These are phyloP conservation scores for Chironomus tentans DNA, from an alignment of 2,888 invertebrate species.

Conservation along the genomic window DNA sequence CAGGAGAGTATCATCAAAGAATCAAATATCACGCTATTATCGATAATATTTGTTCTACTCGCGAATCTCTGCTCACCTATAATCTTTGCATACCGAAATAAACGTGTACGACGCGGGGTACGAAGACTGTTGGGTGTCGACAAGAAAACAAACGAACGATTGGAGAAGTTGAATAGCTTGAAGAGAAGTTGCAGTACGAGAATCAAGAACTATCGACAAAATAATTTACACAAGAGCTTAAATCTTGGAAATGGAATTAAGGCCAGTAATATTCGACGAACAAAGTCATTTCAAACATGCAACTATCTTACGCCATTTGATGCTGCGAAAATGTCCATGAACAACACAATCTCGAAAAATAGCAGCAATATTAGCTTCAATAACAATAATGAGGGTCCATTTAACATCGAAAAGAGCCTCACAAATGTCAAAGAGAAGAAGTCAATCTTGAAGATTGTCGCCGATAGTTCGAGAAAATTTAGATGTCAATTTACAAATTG, in stretches of 20 bases:
- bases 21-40: slow-evolving; percentile 36
- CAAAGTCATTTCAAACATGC: slow-evolving; percentile 40
- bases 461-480: slow-evolving; percentile 39
- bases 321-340: slow-evolving; percentile 31
- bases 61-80: slow-evolving; percentile 42
- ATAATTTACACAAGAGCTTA: slow-evolving; percentile 12
- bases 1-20: slow-evolving; percentile 37
- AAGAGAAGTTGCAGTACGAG: slow-evolving; percentile 19
- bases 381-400: slow-evolving; percentile 30
- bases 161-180: slow-evolving; percentile 31
- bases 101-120: slow-evolving; percentile 42
- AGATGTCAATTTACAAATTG: slow-evolving; percentile 31
- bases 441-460: slow-evolving; percentile 38
- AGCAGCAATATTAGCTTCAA: slow-evolving; percentile 19
- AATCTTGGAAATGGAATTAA: slow-evolving; percentile 1
- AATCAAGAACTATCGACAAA: slow-evolving; percentile 23
- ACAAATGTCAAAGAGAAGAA: slow-evolving; percentile 29
- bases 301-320: slow-evolving; percentile 37
- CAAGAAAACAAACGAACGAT: slow-evolving; percentile 33
- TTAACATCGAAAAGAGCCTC: slow-evolving; percentile 28
- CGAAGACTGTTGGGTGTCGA: slow-evolving; percentile 40
- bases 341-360: slow-evolving; percentile 13
- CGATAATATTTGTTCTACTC: slow-evolving; percentile 40
- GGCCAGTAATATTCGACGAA: slow-evolving; percentile 28
- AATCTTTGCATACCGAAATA: slow-evolving; percentile 43